Evolutionary conservation across 2,797 vertebrate species (phyloP).

Genomic region (Chloroceryle amazona): DNA sequence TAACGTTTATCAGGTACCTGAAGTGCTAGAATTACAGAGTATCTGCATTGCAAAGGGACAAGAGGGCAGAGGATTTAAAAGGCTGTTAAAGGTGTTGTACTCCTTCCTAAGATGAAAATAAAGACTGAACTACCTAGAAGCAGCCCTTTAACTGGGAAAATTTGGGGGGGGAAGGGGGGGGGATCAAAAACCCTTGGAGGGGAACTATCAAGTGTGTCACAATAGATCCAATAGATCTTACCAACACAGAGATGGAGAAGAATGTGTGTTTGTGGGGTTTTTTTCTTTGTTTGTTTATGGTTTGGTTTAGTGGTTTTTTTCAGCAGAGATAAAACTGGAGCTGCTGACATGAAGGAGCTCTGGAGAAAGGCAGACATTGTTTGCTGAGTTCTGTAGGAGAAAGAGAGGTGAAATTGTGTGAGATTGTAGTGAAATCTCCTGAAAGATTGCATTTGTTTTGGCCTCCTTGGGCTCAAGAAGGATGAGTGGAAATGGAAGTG

Average conservation of each 20-base stretch:
- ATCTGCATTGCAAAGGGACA: not conserved
- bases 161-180: not conserved
- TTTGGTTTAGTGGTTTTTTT: not conserved
- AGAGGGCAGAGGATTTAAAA: not conserved
- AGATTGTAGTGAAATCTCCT: not conserved
- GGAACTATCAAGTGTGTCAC: not conserved
- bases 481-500: not conserved
- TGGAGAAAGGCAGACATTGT: not conserved
- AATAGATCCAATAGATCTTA: not conserved
- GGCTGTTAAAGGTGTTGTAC: not conserved
- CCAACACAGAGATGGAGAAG: not conserved
- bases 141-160: not conserved
- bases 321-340: not conserved
- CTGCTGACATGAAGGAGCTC: not conserved
- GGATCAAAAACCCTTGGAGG: not conserved
- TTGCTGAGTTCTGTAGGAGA: not conserved
- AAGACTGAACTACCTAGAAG: not conserved
- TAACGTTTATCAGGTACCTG: not conserved
- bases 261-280: not conserved
- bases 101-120: not conserved
- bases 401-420: not conserved
- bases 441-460: not conserved
- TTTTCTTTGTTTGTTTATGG: no score
- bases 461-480: not conserved
- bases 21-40: not conserved